These are phyloP conservation scores for Caradrina kadenii DNA, from an alignment of 2,888 invertebrate species.

Conservation along the genomic window DNA sequence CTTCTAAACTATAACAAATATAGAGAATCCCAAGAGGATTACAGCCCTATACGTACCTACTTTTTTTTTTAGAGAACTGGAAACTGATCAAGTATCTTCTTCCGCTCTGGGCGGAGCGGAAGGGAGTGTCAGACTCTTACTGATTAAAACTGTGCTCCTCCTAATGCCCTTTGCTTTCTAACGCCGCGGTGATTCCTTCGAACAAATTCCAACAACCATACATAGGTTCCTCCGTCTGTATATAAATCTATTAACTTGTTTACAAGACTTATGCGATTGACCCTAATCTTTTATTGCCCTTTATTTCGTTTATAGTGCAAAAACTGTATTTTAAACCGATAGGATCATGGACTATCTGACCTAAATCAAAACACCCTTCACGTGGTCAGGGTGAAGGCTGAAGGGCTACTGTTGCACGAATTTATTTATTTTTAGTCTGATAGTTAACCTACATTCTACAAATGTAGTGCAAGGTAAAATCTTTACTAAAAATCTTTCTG, in stretches of 20 bases:
- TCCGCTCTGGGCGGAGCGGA: too few species aligned
- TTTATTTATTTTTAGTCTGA: slow-evolving; percentile 29
- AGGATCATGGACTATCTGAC: slow-evolving; percentile 57
- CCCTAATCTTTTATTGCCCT: slow-evolving; percentile 29
- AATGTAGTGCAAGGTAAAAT: slow-evolving; percentile 50
- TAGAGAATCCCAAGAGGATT: too few species aligned
- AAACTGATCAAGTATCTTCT: too few species aligned
- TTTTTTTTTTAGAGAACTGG: too few species aligned
- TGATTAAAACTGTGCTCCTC: too few species aligned
- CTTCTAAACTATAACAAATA: too few species aligned
- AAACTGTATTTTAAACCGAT: slow-evolving; percentile 46
- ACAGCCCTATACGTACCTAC: too few species aligned
- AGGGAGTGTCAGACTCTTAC: too few species aligned
- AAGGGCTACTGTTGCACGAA: slow-evolving; percentile 24
- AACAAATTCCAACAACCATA: too few species aligned
- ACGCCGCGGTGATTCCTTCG: too few species aligned
- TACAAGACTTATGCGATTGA: slow-evolving; percentile 19
- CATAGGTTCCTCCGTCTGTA: neutral
- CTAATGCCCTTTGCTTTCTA: too few species aligned
- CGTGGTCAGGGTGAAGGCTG: slow-evolving; percentile 47
- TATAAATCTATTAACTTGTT: slow-evolving; percentile 24
- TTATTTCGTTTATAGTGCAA: slow-evolving; percentile 19
- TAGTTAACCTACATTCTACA: slow-evolving; percentile 53
- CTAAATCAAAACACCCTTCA: slow-evolving; percentile 51
- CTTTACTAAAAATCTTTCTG: slow-evolving; percentile 10